phyloP scores from a whole-genome alignment of 1,140 invertebrate genomes.

The Pantala flavescens region DNA sequence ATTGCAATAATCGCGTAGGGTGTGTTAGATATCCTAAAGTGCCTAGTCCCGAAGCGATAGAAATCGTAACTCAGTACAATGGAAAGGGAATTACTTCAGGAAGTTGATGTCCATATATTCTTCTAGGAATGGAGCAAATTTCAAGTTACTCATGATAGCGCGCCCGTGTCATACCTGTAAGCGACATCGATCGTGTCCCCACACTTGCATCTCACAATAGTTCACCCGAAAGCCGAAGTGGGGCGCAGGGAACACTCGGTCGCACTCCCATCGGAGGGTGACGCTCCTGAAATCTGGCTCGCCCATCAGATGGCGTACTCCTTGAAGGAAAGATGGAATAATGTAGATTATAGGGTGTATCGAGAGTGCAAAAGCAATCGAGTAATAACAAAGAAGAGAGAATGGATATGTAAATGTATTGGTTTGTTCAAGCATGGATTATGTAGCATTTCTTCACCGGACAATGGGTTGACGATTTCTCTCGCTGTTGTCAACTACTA shows the following conservation, averaged over 20 bases:
- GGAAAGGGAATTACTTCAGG: background rate
- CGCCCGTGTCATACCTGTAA: conserved; percentile 41
- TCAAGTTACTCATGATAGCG: background rate
- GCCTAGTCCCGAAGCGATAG: too few relatives aligned
- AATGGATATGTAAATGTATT: too few relatives aligned
- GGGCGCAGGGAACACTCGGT: conserved; percentile 27
- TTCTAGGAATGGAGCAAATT: background rate
- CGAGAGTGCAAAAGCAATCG: too few relatives aligned
- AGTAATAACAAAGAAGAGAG: too few relatives aligned
- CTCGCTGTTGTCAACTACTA: too few relatives aligned
- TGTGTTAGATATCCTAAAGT: too few relatives aligned
- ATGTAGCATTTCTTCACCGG: too few relatives aligned
- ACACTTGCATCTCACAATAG: conserved; percentile 63
- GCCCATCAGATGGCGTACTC: conserved; percentile 29
- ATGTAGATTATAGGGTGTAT: too few relatives aligned
- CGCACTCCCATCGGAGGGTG: conserved; percentile 52
- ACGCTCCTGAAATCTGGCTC: conserved; percentile 61
- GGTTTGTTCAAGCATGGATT: too few relatives aligned
- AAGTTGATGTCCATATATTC: background rate
- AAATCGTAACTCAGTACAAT: background rate
- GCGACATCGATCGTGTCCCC: conserved; percentile 60
- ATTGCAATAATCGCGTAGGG: too few relatives aligned
- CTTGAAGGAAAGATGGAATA: background rate
- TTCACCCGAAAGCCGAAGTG: conserved; percentile 46
- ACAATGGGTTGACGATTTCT: too few relatives aligned